Conservation (phyloP, 2,797 vertebrate species). For the Tragelaphus oryx region DNA sequence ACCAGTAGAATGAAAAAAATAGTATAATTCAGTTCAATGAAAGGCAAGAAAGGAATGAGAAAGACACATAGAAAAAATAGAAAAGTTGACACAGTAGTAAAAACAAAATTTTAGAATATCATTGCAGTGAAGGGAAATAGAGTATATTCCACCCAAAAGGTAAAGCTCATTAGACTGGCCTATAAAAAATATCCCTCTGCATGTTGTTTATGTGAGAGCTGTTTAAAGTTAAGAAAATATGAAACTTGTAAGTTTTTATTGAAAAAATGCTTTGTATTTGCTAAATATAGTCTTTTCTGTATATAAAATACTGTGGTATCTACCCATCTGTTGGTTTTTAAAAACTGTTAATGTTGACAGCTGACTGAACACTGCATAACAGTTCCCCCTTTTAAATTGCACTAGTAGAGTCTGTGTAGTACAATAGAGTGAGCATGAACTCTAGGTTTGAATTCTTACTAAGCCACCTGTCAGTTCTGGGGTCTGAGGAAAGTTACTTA, state of each 20-base stretch:
- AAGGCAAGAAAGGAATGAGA: not conserved
- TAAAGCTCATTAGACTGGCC: not conserved
- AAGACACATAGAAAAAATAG: not conserved
- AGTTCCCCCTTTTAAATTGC: not conserved
- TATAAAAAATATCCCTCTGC: not conserved
- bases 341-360: not conserved
- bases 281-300: not conserved
- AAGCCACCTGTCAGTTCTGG: not conserved
- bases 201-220: not conserved
- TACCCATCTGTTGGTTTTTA: not conserved
- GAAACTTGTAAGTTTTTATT: not conserved
- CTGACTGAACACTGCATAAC: not conserved
- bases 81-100: not conserved
- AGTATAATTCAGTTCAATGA: not conserved
- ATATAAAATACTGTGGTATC: not conserved
- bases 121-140: not conserved
- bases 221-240: not conserved
- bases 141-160: not conserved
- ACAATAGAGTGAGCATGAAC: not conserved
- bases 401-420: not conserved
- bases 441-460: not conserved
- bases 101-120: not conserved
- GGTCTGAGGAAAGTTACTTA: not conserved
- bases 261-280: slow-evolving; percentile 19
- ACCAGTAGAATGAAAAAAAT: not conserved